These are phyloP conservation scores for Hafferia zeledoni DNA, from an alignment of 2,797 vertebrate species.

Conservation along the genomic window DNA sequence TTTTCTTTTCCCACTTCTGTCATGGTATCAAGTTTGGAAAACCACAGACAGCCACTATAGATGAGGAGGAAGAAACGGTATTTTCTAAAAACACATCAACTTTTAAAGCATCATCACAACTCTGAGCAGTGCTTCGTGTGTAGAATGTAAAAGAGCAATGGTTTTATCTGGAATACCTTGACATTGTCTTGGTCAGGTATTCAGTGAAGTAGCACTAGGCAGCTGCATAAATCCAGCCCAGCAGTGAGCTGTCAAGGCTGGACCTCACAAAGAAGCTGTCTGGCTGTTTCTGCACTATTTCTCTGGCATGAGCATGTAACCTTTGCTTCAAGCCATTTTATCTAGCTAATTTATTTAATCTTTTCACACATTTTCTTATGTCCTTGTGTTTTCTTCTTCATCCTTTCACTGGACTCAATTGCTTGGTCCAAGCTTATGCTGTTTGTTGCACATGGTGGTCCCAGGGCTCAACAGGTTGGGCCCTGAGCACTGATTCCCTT, in stretches of 20 bases:
- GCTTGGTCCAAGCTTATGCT: neutral
- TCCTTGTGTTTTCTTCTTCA: neutral
- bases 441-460: neutral
- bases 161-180: neutral
- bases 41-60: accelerated
- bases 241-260: neutral
- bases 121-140: accelerated
- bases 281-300: neutral
- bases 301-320: neutral
- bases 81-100: neutral
- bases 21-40: neutral
- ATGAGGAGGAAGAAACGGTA: neutral
- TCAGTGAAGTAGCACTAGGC: neutral
- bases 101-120: neutral
- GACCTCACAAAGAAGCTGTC: neutral
- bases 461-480: neutral
- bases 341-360: neutral
- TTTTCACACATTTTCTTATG: neutral
- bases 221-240: neutral
- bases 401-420: neutral
- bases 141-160: neutral
- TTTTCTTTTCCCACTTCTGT: neutral
- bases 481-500: neutral
- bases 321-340: neutral
- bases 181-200: neutral